phyloP scores from a whole-genome alignment of 30 jellyfish, hydroid and myxozoan genomes.

The Pelagia noctiluca region DNA sequence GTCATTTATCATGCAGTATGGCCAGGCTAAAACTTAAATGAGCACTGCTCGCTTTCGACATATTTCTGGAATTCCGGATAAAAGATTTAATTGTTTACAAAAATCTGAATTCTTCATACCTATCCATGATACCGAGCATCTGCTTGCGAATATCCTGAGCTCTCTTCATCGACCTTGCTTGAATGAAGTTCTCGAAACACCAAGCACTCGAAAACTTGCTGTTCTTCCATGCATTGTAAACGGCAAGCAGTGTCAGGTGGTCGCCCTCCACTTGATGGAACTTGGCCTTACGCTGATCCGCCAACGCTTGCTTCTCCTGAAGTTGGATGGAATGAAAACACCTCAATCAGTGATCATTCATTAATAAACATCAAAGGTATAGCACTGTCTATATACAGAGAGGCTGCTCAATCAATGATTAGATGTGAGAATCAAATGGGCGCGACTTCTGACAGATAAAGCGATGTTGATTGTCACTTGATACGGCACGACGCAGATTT shows the following conservation, averaged over 20 bases:
- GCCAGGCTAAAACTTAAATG: too few species aligned
- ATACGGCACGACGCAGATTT: too few species aligned
- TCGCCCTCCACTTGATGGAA: constrained; percentile 98
- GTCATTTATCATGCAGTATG: background rate
- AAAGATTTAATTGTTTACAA: background rate
- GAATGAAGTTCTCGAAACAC: constrained; percentile 97
- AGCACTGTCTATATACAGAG: too few species aligned
- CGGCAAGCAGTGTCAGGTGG: constrained; percentile 95
- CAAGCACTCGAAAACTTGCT: constrained; percentile 98
- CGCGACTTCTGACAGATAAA: too few species aligned
- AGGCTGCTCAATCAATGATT: too few species aligned
- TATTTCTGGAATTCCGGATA: too few species aligned
- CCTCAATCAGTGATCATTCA: too few species aligned
- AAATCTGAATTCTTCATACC: constrained; percentile 55
- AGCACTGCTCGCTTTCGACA: too few species aligned
- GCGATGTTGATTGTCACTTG: too few species aligned
- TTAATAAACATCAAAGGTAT: too few species aligned
- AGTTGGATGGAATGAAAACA: background rate
- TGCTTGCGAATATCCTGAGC: constrained; percentile 98
- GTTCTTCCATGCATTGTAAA: constrained; percentile 98
- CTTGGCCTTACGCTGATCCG: constrained; percentile 97
- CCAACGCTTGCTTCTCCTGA: constrained; percentile 97
- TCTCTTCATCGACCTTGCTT: constrained; percentile 96
- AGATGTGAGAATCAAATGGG: too few species aligned
- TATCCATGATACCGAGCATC: constrained; percentile 97